Percentiles rank a stretch among this genome's conserved stretches.
These are phyloP conservation scores for Mesochorus sp. DNA, from an alignment of 2,888 invertebrate species.

Conservation along the genomic window DNA sequence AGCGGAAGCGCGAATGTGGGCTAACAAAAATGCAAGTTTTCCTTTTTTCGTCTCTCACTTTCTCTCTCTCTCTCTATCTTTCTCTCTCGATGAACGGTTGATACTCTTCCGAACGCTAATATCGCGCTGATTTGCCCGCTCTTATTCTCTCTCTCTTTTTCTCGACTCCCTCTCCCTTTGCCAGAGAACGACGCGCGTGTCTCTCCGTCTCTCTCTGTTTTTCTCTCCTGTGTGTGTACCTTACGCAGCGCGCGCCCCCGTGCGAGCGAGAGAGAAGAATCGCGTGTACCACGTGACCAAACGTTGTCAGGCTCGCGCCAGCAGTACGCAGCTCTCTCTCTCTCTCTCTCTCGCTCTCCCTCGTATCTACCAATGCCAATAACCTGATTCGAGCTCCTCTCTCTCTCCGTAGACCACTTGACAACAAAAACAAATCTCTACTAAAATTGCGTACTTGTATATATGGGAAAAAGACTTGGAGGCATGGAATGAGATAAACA, in stretches of 20 bases:
- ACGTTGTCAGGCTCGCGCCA: conserved; percentile 69
- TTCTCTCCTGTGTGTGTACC: conserved; percentile 10
- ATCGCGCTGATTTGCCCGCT: conserved; percentile 27
- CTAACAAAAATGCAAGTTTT: background rate
- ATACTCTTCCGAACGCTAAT: conserved; percentile 10
- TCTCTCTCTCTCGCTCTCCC: conserved; percentile 11
- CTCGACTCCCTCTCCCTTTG: background rate
- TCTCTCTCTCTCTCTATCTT: background rate
- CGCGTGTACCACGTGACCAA: conserved; percentile 74
- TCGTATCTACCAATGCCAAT: conserved; percentile 69
- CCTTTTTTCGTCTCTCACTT: background rate
- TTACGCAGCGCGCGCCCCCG: conserved; percentile 48
- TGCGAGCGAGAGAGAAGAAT: conserved; percentile 36
- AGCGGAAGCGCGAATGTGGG: background rate
- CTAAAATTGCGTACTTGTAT: too few species aligned
- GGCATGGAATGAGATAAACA: conserved; percentile 26
- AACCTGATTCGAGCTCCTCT: conserved; percentile 68
- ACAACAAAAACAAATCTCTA: conserved; percentile 49
- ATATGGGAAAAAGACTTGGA: background rate
- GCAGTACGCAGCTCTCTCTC: conserved; percentile 61
- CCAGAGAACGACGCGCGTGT: background rate
- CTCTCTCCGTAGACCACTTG: conserved; percentile 31
- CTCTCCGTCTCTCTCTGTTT: conserved; percentile 2
- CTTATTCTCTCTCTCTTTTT: background rate
- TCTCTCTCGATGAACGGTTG: too few species aligned